Percentiles rank a stretch among this genome's conserved stretches.
These are phyloP conservation scores for Plectrocnemia conspersa DNA, from an alignment of 1,140 invertebrate species.

Conservation along the genomic window DNA sequence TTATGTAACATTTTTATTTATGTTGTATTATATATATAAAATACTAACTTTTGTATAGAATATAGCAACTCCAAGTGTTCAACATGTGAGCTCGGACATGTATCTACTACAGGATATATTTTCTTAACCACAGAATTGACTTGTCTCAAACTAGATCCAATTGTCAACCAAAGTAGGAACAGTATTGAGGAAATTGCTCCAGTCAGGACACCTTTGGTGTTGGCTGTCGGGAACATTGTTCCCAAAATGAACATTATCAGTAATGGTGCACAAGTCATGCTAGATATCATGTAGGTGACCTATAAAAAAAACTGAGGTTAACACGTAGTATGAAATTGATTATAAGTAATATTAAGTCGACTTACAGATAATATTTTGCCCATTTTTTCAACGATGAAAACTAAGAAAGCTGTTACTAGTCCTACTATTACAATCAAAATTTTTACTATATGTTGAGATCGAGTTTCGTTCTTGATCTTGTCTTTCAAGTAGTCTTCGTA, in stretches of 20 bases:
- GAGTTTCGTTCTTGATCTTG: slow-evolving; percentile 46
- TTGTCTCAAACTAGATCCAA: slow-evolving; percentile 10
- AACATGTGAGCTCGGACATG: neutral
- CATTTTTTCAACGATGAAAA: slow-evolving; percentile 63
- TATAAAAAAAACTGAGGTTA: slow-evolving; percentile 6
- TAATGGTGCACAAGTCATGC: slow-evolving; percentile 60
- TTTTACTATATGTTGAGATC: slow-evolving; percentile 54
- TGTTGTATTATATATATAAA: neutral
- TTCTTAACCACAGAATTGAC: neutral
- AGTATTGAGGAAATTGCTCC: slow-evolving; percentile 55
- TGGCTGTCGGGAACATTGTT: slow-evolving; percentile 70
- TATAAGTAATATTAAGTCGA: slow-evolving; percentile 37
- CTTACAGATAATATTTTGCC: slow-evolving; percentile 57
- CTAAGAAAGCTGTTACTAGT: slow-evolving; percentile 47
- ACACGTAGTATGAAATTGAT: neutral
- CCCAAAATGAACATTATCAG: slow-evolving; percentile 74
- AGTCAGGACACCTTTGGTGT: slow-evolving; percentile 54
- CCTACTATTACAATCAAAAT: slow-evolving; percentile 54
- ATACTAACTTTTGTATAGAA: neutral
- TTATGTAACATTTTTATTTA: neutral
- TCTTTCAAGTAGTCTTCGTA: slow-evolving; percentile 60
- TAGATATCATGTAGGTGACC: slow-evolving; percentile 11
- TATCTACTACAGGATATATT: slow-evolving; percentile 6
- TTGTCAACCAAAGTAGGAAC: slow-evolving; percentile 67
- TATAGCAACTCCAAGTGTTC: neutral